phyloP scores from a whole-genome alignment of 1,140 invertebrate species.

The Leptopilina boulardi region DNA sequence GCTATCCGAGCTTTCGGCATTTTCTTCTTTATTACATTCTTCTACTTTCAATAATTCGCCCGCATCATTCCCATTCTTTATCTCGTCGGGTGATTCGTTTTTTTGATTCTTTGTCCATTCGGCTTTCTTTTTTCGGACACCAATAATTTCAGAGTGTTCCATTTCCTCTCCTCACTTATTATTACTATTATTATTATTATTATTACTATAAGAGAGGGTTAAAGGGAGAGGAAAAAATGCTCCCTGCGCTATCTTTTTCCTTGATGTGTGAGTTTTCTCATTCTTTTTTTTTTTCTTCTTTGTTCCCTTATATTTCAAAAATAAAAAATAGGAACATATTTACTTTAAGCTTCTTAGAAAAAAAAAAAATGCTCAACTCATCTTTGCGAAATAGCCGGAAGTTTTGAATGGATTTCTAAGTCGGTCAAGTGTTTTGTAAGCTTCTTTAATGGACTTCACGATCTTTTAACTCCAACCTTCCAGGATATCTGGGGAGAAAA shows the following conservation, averaged over 20 bases:
- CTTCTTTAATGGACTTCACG: neutral
- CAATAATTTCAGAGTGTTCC: neutral
- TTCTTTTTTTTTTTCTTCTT: neutral
- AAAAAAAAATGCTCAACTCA: neutral
- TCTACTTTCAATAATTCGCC: neutral
- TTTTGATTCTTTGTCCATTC: neutral
- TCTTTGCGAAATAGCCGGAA: neutral
- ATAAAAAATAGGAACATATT: neutral
- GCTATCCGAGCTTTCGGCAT: conserved; percentile 79
- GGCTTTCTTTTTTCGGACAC: neutral
- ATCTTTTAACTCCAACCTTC: conserved; percentile 10
- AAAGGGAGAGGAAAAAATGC: neutral
- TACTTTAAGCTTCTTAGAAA: neutral
- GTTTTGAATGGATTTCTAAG: neutral
- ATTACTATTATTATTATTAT: too few species aligned
- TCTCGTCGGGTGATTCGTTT: neutral
- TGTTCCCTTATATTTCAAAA: neutral
- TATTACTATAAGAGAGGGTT: too few species aligned
- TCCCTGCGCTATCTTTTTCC: neutral
- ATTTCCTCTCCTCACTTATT: neutral
- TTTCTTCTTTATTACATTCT: conserved; percentile 38
- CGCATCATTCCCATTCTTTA: neutral
- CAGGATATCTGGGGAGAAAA: neutral
- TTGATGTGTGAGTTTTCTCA: neutral
- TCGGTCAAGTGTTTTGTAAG: conserved; percentile 15